Percentiles rank a stretch among this genome's conserved stretches.
Evolutionary conservation across 1,140 invertebrate genomes (phyloP).

Genomic region (Drosophila sproati): DNA sequence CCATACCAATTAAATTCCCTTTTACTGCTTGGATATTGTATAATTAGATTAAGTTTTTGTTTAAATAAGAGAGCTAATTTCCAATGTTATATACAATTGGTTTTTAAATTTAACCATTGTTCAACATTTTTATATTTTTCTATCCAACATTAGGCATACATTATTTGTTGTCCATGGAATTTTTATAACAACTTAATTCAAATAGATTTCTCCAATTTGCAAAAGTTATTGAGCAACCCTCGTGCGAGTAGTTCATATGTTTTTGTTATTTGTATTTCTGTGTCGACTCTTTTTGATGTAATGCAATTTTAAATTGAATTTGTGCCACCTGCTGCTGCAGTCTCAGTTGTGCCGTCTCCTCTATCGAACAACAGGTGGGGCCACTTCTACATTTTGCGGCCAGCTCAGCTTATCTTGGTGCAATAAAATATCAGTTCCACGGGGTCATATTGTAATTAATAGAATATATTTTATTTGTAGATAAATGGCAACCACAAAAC

Average conservation of each 20-base stretch:
- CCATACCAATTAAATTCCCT: background rate
- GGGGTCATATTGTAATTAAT: slow-evolving; percentile 71
- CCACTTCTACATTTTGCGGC: background rate
- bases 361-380: slow-evolving; percentile 66
- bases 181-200: too few relatives aligned
- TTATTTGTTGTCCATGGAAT: background rate
- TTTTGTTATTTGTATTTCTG: slow-evolving; percentile 5
- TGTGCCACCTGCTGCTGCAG: slow-evolving; percentile 54
- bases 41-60: background rate
- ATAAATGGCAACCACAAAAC: slow-evolving; percentile 30
- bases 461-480: slow-evolving; percentile 57
- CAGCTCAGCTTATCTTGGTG: background rate
- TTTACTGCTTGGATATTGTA: too few relatives aligned
- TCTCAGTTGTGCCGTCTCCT: background rate
- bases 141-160: background rate
- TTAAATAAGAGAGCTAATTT: background rate
- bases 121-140: too few relatives aligned
- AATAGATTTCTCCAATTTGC: background rate
- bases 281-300: slow-evolving; percentile 21
- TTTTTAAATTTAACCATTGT: too few relatives aligned
- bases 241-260: slow-evolving; percentile 17
- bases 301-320: slow-evolving; percentile 77
- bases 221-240: slow-evolving; percentile 26
- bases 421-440: slow-evolving; percentile 53
- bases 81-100: too few relatives aligned